These are phyloP conservation scores for Psophia crepitans DNA, from an alignment of 2,113 vertebrate species.

Conservation along the genomic window DNA sequence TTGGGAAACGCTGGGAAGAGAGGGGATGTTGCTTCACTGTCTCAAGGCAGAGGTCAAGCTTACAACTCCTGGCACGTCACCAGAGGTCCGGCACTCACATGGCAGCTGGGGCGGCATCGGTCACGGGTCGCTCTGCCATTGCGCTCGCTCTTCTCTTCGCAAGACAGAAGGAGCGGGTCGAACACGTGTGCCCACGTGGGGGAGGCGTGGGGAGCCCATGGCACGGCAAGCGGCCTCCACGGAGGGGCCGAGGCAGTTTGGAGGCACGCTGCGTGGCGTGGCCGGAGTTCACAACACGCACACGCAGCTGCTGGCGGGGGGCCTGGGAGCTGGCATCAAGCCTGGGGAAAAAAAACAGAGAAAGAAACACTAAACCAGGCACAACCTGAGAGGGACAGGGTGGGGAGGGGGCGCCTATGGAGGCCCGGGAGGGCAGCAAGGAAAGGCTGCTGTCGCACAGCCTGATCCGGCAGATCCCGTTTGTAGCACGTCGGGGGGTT, in stretches of 20 bases:
- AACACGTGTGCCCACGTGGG: rapidly evolving
- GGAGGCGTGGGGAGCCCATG: rapidly evolving
- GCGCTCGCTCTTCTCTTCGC: rapidly evolving
- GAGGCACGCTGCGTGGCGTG: neutral
- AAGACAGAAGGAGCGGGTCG: neutral
- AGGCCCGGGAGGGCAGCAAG: neutral
- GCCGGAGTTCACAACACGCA: neutral
- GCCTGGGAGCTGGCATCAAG: neutral
- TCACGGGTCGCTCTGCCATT: neutral
- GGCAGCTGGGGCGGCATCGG: rapidly evolving
- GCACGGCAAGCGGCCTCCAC: rapidly evolving
- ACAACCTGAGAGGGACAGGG: neutral
- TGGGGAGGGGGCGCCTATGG: neutral
- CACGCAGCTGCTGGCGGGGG: neutral
- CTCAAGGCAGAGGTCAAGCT: neutral
- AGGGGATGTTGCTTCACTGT: neutral
- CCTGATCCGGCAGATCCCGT: rapidly evolving
- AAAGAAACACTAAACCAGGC: neutral
- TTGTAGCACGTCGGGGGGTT: rapidly evolving
- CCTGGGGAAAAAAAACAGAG: neutral
- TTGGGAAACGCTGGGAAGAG: neutral
- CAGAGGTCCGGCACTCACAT: rapidly evolving
- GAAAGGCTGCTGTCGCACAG: rapidly evolving
- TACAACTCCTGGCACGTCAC: neutral
- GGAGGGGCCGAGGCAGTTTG: rapidly evolving